phyloP scores from a whole-genome alignment of 2,113 vertebrate species.

The Ammodytes dubius region DNA sequence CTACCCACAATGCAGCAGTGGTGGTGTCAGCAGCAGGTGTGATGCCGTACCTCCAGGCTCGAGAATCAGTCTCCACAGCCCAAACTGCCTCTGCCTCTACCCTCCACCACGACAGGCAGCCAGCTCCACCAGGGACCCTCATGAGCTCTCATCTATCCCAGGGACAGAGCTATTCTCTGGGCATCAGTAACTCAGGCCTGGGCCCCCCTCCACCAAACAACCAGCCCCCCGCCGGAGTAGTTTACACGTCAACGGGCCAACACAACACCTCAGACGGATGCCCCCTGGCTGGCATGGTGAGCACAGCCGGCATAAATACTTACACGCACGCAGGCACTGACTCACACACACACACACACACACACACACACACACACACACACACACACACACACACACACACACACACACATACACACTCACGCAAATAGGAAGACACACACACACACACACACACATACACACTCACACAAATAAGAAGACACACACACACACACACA shows the following conservation, averaged over 20 bases:
- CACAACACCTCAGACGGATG: conserved; percentile 74
- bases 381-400: too few relatives aligned
- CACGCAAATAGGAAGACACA: too few relatives aligned
- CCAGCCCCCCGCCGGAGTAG: conserved; percentile 59
- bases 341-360: not conserved
- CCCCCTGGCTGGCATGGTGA: conserved; percentile 81
- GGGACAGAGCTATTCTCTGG: conserved; percentile 84
- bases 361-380: not conserved
- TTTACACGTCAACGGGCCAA: conserved; percentile 68
- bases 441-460: too few relatives aligned
- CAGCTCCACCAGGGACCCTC: conserved; percentile 75
- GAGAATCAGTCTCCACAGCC: conserved; percentile 66
- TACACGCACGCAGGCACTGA: conserved; percentile 3
- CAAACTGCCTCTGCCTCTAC: conserved; percentile 54
- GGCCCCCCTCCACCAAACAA: conserved; percentile 78
- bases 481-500: too few relatives aligned
- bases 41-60: conserved; percentile 88
- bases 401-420: too few relatives aligned
- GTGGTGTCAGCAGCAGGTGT: conserved; percentile 85
- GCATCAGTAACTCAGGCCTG: conserved; percentile 78
- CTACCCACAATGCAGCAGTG: conserved; percentile 76
- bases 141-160: conserved; percentile 71
- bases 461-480: too few relatives aligned
- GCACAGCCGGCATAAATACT: conserved; percentile 39
- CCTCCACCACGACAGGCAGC: conserved; percentile 83